Evolutionary conservation across 2,797 vertebrate genomes (phyloP).

Genomic region (Notamacropus eugenii): DNA sequence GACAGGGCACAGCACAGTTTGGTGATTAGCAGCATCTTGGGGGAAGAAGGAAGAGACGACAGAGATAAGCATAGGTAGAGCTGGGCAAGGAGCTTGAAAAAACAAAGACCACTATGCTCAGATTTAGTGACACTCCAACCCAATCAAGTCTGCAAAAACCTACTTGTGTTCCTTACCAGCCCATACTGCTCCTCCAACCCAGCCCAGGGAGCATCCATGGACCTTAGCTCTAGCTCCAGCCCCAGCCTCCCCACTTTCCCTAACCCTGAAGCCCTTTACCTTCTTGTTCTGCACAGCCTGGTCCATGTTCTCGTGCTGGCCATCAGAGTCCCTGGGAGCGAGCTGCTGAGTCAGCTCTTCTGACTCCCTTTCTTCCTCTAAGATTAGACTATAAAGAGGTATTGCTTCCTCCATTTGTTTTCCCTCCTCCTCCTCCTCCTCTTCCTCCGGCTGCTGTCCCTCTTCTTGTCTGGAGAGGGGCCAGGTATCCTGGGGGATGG

Average conservation of each 20-base stretch:
- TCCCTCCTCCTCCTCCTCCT: constrained; percentile 6
- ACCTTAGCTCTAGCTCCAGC: neutral
- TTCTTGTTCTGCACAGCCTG: constrained; percentile 69
- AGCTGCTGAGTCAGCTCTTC: constrained; percentile 26
- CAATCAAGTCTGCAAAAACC: neutral
- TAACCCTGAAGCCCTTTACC: constrained; percentile 44
- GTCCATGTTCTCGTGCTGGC: constrained; percentile 33
- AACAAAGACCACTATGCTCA: neutral
- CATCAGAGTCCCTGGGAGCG: neutral
- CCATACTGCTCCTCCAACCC: neutral
- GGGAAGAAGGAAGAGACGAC: neutral
- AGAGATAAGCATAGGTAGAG: neutral
- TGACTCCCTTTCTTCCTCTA: constrained; percentile 43
- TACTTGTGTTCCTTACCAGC: neutral
- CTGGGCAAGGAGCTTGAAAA: neutral
- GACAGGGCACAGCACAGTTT: constrained; percentile 88
- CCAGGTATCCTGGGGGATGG: constrained; percentile 25
- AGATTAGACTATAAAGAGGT: constrained; percentile 61
- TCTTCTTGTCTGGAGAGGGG: constrained; percentile 36
- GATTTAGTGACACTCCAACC: neutral
- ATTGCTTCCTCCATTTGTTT: constrained; percentile 1
- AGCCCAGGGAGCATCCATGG: neutral
- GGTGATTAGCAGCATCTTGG: constrained; percentile 86
- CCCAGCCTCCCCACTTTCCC: neutral
- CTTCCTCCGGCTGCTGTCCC: neutral